phyloP scores from a whole-genome alignment of 2,888 invertebrate species.

The Agrilus mali region DNA sequence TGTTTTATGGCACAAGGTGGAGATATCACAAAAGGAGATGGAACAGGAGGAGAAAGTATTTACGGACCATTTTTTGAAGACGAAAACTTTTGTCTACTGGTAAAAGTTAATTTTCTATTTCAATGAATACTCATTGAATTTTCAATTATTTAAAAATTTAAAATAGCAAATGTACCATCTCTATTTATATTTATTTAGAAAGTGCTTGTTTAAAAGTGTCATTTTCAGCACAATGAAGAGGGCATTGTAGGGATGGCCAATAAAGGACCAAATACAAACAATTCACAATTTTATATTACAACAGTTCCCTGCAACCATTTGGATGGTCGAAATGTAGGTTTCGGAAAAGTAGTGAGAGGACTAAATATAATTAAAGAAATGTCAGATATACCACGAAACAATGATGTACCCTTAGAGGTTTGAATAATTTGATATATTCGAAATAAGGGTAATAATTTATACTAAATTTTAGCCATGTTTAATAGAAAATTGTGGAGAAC shows the following conservation, averaged over 20 bases:
- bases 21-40: conserved; percentile 66
- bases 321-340: conserved; percentile 69
- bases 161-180: not conserved
- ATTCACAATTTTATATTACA: conserved; percentile 91
- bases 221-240: conserved; percentile 40
- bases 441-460: not conserved
- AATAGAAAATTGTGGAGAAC: conserved; percentile 65
- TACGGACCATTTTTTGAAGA: conserved; percentile 84
- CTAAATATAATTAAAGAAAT: conserved; percentile 60
- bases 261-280: conserved; percentile 73
- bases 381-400: conserved; percentile 44
- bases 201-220: conserved; percentile 2
- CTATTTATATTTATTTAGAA: conserved; percentile 4
- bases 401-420: conserved; percentile 49
- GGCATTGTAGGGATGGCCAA: conserved; percentile 73
- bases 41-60: conserved; percentile 86
- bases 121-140: not conserved
- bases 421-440: conserved; percentile 17
- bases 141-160: conserved; percentile 1
- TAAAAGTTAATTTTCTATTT: conserved; percentile 23
- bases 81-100: conserved; percentile 66
- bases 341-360: conserved; percentile 69
- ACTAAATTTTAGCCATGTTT: conserved; percentile 42
- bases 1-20: conserved; percentile 86
- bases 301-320: conserved; percentile 63